Percentiles rank a stretch among this genome's conserved stretches.
Evolutionary conservation across 1,140 invertebrate genomes (phyloP).

Genomic region (Panagrolaimus sp.): DNA sequence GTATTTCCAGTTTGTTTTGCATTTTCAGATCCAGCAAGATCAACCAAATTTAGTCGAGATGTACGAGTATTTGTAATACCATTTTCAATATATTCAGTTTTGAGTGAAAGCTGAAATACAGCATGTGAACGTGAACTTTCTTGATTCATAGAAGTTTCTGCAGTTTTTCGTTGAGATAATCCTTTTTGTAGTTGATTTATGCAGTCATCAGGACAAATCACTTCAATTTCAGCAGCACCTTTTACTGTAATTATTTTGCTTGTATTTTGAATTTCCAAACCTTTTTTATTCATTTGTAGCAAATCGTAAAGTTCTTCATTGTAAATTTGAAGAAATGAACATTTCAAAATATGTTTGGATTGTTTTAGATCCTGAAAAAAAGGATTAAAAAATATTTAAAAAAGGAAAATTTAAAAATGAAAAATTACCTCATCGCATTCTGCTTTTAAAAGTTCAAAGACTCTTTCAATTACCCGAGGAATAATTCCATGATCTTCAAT

Average conservation of each 20-base stretch:
- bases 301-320: constrained; percentile 97
- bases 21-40: constrained; percentile 92
- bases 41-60: constrained; percentile 91
- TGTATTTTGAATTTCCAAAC: constrained; percentile 91
- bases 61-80: constrained; percentile 82
- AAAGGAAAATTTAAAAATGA: too few species aligned
- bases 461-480: constrained; percentile 82
- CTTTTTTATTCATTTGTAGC: constrained; percentile 78
- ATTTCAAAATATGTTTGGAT: constrained; percentile 89
- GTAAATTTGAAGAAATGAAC: constrained; percentile 98
- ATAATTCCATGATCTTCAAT: constrained; percentile 89
- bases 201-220: too few species aligned
- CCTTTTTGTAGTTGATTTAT: constrained; percentile 96
- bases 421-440: too few species aligned
- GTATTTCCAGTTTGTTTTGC: constrained; percentile 94
- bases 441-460: constrained; percentile 72
- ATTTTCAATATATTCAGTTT: constrained; percentile 74
- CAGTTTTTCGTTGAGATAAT: constrained; percentile 84
- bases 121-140: constrained; percentile 95
- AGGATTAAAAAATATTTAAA: too few species aligned
- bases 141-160: constrained; percentile 97
- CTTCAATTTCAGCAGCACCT: too few species aligned
- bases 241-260: too few species aligned
- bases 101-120: constrained; percentile 91
- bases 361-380: constrained; percentile 66